phyloP scores from a whole-genome alignment of 2,113 vertebrate species.

The Psophia crepitans region DNA sequence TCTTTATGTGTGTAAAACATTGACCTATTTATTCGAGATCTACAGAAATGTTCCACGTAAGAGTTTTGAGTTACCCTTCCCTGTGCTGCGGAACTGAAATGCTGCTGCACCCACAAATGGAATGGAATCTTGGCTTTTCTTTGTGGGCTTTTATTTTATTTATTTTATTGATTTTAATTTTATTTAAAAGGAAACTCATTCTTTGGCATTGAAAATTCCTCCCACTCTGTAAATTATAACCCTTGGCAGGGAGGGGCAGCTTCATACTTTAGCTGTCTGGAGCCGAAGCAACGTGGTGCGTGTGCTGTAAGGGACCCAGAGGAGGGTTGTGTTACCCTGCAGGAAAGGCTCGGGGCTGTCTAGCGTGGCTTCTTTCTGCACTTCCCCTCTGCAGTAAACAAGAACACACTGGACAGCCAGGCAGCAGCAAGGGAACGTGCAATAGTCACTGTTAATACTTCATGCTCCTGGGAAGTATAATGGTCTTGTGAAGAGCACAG shows the following conservation, averaged over 20 bases:
- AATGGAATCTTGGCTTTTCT: constrained; percentile 40
- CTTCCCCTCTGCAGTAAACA: neutral
- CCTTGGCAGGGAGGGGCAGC: constrained; percentile 23
- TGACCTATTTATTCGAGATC: constrained; percentile 46
- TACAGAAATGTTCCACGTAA: neutral
- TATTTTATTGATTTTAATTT: neutral
- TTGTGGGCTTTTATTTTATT: neutral
- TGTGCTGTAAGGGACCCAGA: neutral
- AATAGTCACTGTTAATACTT: neutral
- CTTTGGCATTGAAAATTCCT: constrained; percentile 24
- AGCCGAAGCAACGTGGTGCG: neutral
- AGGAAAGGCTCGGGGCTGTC: neutral
- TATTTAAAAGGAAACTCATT: neutral
- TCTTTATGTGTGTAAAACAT: neutral
- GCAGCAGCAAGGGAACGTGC: neutral
- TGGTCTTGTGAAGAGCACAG: neutral
- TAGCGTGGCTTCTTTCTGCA: neutral
- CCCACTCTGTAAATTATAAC: constrained; percentile 7
- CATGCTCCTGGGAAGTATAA: neutral
- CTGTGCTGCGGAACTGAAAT: neutral
- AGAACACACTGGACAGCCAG: neutral
- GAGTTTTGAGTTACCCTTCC: neutral
- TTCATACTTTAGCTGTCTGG: neutral
- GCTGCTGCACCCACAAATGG: constrained; percentile 18
- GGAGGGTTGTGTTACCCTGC: neutral